Evolutionary conservation across 1,140 invertebrate species (phyloP), one percentile per base, ranked within the genome.

Genomic region (Drosophila lacertosa): DNA sequence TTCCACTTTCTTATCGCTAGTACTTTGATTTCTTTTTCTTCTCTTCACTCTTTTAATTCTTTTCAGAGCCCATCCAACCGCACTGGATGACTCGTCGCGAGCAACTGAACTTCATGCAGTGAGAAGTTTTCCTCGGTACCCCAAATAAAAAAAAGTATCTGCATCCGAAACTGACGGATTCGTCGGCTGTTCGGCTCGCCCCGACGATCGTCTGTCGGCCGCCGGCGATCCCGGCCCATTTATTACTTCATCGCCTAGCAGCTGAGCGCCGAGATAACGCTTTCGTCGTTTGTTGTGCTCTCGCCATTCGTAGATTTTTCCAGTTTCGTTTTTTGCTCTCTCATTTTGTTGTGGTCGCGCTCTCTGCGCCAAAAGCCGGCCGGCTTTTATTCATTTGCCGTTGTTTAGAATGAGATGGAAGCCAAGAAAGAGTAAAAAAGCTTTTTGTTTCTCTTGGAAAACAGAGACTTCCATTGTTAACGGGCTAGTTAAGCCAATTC

Each of bases 51-150:
- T 68, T 58, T 53, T 51, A 57, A 29, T 55, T 53, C 59, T 77
- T 62, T 47, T 20, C 40, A 60, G 82, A 89, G 86, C 74, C 72
- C 72, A 91, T 90, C 89, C 89, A 90, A 90, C 89, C 89, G 80
- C 83, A 90, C 89, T 89, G 86, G 79, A 91, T 89, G 89, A 82
- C 86, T 77, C 89, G 74, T 78, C 79, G 74, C 79, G 86, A 89
- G 82, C 86, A 89, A 91, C 89, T 91, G 79, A 90, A 58, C 57
- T 60, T 39, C 44, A 62, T 57, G 58, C 78, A 64, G 53, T 62
- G 42, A 58, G 71, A 77, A 82, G 53, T 73, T 77, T 78, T 82
- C 70, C 73, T 77, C 74, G 62, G 45, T 66, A 57, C 68, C 44
- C 51, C 45, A 67, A 59, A 83, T 58, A 45, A 20, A 45, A 68